These are phyloP conservation scores for Steinernema feltiae DNA, from an alignment of 1,140 invertebrate species.

Conservation along the genomic window DNA sequence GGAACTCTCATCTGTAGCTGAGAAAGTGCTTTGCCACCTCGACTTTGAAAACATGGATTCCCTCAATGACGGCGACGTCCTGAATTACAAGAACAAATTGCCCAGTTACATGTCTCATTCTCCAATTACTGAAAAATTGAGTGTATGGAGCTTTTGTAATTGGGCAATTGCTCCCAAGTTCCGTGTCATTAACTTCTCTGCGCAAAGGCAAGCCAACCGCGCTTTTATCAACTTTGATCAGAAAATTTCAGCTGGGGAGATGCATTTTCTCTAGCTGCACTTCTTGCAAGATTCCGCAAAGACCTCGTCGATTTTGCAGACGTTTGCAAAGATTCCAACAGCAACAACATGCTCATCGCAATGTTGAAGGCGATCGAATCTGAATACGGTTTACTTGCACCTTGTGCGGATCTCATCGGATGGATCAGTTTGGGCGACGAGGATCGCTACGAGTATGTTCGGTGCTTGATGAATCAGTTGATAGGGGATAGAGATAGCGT, in stretches of 20 bases:
- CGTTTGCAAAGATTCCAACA: slow-evolving; percentile 17
- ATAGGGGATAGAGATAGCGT: slow-evolving; percentile 14
- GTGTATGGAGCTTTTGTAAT: not conserved
- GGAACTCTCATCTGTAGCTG: slow-evolving; percentile 24
- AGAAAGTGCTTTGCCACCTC: slow-evolving; percentile 25
- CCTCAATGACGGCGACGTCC: not conserved
- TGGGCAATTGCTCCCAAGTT: slow-evolving; percentile 15
- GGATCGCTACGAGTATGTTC: slow-evolving; percentile 18
- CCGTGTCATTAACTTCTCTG: slow-evolving; percentile 30
- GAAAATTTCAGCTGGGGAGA: slow-evolving; percentile 44
- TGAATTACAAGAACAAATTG: not conserved
- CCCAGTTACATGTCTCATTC: not conserved
- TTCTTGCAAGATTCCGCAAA: slow-evolving; percentile 39
- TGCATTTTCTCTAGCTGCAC: slow-evolving; percentile 38
- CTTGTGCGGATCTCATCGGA: slow-evolving; percentile 29
- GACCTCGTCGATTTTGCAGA: slow-evolving; percentile 32
- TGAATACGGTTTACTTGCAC: slow-evolving; percentile 26
- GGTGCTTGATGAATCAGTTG: slow-evolving; percentile 18
- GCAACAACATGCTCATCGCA: slow-evolving; percentile 14
- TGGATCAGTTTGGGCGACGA: slow-evolving; percentile 29
- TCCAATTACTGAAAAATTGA: not conserved
- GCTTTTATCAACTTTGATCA: slow-evolving; percentile 13
- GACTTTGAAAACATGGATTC: slow-evolving; percentile 16
- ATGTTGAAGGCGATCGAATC: slow-evolving; percentile 25
- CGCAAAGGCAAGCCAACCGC: slow-evolving; percentile 26